Percentiles rank a stretch among this genome's conserved stretches.
Evolutionary conservation across 2,797 vertebrate species (phyloP).

Genomic region (Borostomias antarcticus): DNA sequence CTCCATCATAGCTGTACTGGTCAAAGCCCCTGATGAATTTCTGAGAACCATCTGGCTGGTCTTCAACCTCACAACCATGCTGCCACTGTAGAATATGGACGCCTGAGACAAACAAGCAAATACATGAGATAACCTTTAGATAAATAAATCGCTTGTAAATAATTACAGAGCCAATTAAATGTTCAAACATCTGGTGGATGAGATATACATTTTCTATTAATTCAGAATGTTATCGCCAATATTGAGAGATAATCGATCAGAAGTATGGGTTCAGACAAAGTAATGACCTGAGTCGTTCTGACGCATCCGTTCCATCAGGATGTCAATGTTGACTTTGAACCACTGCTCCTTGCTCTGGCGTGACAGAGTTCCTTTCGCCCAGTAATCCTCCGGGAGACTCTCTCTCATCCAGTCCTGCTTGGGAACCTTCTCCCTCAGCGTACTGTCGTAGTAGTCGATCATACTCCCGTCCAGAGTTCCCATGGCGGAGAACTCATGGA

Average conservation of each 20-base stretch:
- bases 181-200: background rate
- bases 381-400: background rate
- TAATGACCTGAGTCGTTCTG: conserved; percentile 48
- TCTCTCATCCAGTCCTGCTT: conserved; percentile 63
- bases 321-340: conserved; percentile 71
- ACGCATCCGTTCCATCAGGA: conserved; percentile 58
- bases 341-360: conserved; percentile 68
- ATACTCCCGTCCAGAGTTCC: conserved; percentile 58
- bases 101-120: conserved; percentile 23
- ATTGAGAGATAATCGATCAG: background rate
- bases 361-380: conserved; percentile 60
- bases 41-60: fast-evolving
- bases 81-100: conserved; percentile 71
- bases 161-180: too few relatives aligned
- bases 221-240: background rate
- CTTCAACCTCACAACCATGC: conserved; percentile 56
- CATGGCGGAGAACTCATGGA: conserved; percentile 73
- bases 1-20: conserved; percentile 68
- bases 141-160: conserved; percentile 16
- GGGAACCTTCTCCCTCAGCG: conserved; percentile 29
- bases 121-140: too few relatives aligned
- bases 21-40: conserved; percentile 23
- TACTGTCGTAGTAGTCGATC: conserved; percentile 75
- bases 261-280: background rate
- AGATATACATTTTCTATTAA: background rate